Base-by-base conservation (phyloP, 2,113 vertebrate genomes). In the Emydura subglobosa region DNA sequence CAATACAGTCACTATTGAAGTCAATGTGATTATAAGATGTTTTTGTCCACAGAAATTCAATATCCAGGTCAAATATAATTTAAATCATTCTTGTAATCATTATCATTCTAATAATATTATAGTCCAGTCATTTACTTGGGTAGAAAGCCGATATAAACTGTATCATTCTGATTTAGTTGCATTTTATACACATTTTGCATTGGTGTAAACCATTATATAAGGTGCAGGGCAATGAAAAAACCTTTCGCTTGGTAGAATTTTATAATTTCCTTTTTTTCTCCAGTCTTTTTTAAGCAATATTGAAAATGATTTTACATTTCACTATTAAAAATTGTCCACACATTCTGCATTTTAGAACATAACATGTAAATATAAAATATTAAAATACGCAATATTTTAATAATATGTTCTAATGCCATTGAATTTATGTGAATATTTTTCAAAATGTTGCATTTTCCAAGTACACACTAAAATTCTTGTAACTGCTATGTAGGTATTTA, bases 301-400 rank as follows among this genome's bases (percentile, higher is more conserved):
- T 84, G 47, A 51, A n/a, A 8, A 16, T 82, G 1, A 1, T 76
- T 92, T 85, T 65, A 57, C n/a, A 68, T 79, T 89, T 5, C 22
- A 51, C 7, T 88, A 25, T 2, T 57, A 27, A 3, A 34, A 34
- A 34, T 61, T 65, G 14, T 34, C 29, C 31, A 59, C 1, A 1
- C 4, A 47, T 57, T 19, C 1, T 89, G 1, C 7, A 59, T 7
- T 89, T 83, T 50, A 54, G 1, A 79, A 44, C 11, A 1, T 11
- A 55, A 39, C 14, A 51, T 57, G 79, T 1, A 83, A 65, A 65
- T 49, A 82, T 4, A 82, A 91, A 86, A 53, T 2, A 49, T 34
- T 54, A 7, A 1, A 0, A 0, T 68, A 54, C 17, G 44, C 9
- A 80, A 22, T 22, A 79, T 65, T 55, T 59, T 79, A 72, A 6